Conservation (phyloP, 2,888 invertebrate species). For the Parnassius smintheus region DNA sequence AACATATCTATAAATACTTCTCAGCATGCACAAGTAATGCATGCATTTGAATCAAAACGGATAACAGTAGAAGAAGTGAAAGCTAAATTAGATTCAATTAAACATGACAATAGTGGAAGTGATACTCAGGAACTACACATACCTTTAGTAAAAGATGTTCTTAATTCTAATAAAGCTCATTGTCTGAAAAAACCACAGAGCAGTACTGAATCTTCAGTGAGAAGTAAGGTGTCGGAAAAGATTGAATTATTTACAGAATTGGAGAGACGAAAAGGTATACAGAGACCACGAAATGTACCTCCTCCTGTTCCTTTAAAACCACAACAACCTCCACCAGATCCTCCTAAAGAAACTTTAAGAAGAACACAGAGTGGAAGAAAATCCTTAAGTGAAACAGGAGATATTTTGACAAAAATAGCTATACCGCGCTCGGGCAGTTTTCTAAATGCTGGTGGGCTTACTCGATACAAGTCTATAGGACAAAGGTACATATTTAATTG, state of each 20-base stretch:
- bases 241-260: constrained; percentile 74
- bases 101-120: constrained; percentile 67
- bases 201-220: constrained; percentile 68
- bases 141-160: constrained; percentile 49
- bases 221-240: constrained; percentile 77
- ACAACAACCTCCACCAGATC: constrained; percentile 48
- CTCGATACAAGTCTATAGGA: constrained; percentile 87
- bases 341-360: constrained; percentile 63
- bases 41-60: constrained; percentile 63
- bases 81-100: constrained; percentile 78
- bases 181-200: constrained; percentile 48
- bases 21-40: constrained; percentile 38
- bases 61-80: constrained; percentile 80
- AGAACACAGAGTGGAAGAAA: constrained; percentile 74
- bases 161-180: constrained; percentile 25
- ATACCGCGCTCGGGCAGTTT: constrained; percentile 93
- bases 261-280: constrained; percentile 70
- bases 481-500: constrained; percentile 75
- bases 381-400: constrained; percentile 83
- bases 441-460: constrained; percentile 88
- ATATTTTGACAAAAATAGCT: constrained; percentile 92
- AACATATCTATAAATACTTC: constrained; percentile 78
- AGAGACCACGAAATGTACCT: constrained; percentile 72
- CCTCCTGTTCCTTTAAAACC: constrained; percentile 74
- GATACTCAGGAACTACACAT: constrained; percentile 79